Base-by-base conservation (phyloP, 2,797 vertebrate species). In the Pseudochirops corinnae region DNA sequence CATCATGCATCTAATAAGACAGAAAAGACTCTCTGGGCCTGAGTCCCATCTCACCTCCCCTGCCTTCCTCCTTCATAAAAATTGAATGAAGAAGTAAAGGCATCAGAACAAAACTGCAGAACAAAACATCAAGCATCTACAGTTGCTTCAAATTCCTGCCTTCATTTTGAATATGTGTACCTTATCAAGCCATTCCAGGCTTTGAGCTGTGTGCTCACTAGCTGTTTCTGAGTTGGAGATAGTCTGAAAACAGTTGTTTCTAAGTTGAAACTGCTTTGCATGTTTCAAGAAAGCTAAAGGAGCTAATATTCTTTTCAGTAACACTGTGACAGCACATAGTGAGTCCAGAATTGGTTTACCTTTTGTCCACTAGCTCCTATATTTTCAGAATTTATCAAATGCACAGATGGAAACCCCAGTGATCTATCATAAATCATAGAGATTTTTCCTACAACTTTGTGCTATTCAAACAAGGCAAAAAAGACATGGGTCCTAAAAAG, bases 381-480 rank as follows among this genome's bases (percentile, higher is more conserved):
- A 74, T 97, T 95, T 96, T 28, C 74, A 95, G 12, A 52, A 57
- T 58, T 92, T 95, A 92, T 93, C 93, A 95, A 92, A 95, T 67
- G 55, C 56, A 95, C 7, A 74, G 56, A 82, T 7, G 18, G 96
- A 96, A 12, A 87, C 21, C 55, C 93, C 28, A 74, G 52, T 87
- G 39, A 46, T 26, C 67, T 82, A 82, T 96, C 90, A 96, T 93
- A 98, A 92, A 95, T 93, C 56, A 50, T 26, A 90, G 14, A 96
- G 93, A 97, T 96, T 91, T 97, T 55, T 55, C 53, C 94, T 92
- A 29, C 62, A 91, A 95, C 94, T 98, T 97, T 97, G 93, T 92
- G 96, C 96, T 93, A 93, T 92, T 96, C 95, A 82, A 82, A 55
- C 46, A 95, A 96, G 58, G 90, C 13, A 94, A 90, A 90, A 10